Base-by-base conservation (phyloP, 2,113 vertebrate genomes). In the Agapornis roseicollis region DNA sequence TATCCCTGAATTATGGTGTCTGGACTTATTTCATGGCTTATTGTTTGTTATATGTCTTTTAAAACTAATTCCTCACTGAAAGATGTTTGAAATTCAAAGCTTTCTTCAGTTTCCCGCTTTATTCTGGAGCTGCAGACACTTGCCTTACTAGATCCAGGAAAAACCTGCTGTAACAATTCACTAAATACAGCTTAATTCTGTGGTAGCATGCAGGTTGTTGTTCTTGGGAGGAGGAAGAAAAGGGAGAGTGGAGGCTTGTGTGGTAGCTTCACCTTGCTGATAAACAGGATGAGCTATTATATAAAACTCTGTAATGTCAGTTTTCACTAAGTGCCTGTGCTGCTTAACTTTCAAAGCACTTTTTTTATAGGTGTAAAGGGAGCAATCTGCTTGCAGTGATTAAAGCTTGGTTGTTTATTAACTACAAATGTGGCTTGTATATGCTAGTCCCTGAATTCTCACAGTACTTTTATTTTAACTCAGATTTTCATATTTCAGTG, bases 1-100 rank as follows among this genome's bases (percentile, higher is more conserved):
- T 96, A 78, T 79, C 95, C 93, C 92, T 97, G 97, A 98, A 97
- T 96, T 97, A 96, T 20, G 79, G 95, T 84, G 96, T 97, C 98
- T 97, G 97, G 93, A 80, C 80, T 95, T 90, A 94, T 93, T 96
- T 97, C 94, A 68, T 81, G 94, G 94, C 97, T 97, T 93, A 97
- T 97, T 97, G 96, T 96, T 96, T 97, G 96, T 96, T 96, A 72
- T 85, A 95, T 80, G 94, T 95, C 94, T 97, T 97, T 97, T 97
- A 95, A 98, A 97, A 97, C 96, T 97, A 98, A 98, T 97, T 97
- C 96, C 96, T 97, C 91, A 93, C 81, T 98, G 97, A 98, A 98
- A 98, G 98, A 97, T 70, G 80, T 96, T 96, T 97, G 96, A 97
- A 98, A 98, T 96, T 96, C 89, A 98, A 98, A 94, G 95, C 95